phyloP scores from a whole-genome alignment of 2,888 invertebrate species.

The Parnassius mnemosyne region DNA sequence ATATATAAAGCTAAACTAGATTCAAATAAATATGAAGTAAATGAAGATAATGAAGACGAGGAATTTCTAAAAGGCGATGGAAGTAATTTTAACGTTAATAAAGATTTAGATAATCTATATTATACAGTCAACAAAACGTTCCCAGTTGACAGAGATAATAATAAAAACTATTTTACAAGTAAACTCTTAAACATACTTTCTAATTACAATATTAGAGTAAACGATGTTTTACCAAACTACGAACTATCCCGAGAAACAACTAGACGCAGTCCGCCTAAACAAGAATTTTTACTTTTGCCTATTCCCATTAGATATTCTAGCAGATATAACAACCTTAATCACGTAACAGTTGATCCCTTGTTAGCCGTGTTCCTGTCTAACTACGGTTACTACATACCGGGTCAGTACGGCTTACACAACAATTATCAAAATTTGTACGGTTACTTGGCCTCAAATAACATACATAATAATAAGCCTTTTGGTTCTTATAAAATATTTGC shows the following conservation, averaged over 20 bases:
- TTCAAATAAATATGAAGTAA: conserved; percentile 13
- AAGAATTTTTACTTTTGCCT: conserved; percentile 32
- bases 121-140: conserved; percentile 12
- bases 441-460: conserved; percentile 82
- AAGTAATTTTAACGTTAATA: background rate
- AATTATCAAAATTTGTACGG: conserved; percentile 79
- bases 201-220: conserved; percentile 56
- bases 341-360: conserved; percentile 80
- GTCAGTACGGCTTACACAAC: conserved; percentile 52
- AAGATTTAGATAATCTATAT: background rate
- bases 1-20: background rate
- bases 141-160: conserved; percentile 13
- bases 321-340: conserved; percentile 77
- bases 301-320: conserved; percentile 37
- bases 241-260: conserved; percentile 44
- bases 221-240: conserved; percentile 58
- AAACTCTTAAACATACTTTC: conserved; percentile 45
- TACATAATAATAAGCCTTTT: conserved; percentile 84
- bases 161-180: conserved; percentile 26
- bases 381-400: conserved; percentile 81
- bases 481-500: conserved; percentile 80
- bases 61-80: background rate
- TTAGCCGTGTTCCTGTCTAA: conserved; percentile 82
- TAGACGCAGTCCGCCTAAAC: conserved; percentile 32
- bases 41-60: conserved; percentile 4